These are phyloP conservation scores for Philantomba maxwellii DNA, from an alignment of 2,113 vertebrate species.

Conservation along the genomic window DNA sequence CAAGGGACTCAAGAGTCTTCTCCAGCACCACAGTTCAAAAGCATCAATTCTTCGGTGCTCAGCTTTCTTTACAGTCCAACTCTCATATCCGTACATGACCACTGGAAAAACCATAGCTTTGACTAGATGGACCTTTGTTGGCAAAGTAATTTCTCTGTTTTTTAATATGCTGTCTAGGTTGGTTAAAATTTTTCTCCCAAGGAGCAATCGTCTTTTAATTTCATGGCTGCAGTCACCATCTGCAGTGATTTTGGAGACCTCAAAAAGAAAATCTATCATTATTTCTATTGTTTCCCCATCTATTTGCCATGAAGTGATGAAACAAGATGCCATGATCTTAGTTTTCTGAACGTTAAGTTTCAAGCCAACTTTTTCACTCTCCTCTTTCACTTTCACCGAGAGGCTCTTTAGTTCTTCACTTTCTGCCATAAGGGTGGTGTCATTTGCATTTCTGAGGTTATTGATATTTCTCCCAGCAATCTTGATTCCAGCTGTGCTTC, in stretches of 20 bases:
- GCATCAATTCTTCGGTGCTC: rapidly evolving
- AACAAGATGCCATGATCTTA: neutral
- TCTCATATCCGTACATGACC: no score
- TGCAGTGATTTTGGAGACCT: neutral
- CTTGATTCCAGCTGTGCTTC: neutral
- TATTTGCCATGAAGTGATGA: neutral
- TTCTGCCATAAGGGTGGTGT: neutral
- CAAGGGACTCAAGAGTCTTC: no score
- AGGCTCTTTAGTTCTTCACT: neutral
- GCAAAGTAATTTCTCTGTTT: neutral
- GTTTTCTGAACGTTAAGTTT: neutral
- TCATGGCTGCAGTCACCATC: neutral
- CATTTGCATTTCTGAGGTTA: neutral
- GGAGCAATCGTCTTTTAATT: neutral
- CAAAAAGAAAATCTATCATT: neutral
- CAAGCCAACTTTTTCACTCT: neutral
- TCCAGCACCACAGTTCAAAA: no score
- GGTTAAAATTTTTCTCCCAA: neutral
- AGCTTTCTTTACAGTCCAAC: no score
- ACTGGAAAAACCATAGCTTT: neutral
- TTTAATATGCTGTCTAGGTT: neutral
- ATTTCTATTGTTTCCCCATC: neutral
- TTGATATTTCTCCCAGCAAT: neutral
- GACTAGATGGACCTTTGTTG: neutral
- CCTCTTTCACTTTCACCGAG: neutral